Evolutionary conservation across 2,888 invertebrate genomes (phyloP), one percentile per base, ranked within the genome.

Genomic region (Xestia xanthographa): DNA sequence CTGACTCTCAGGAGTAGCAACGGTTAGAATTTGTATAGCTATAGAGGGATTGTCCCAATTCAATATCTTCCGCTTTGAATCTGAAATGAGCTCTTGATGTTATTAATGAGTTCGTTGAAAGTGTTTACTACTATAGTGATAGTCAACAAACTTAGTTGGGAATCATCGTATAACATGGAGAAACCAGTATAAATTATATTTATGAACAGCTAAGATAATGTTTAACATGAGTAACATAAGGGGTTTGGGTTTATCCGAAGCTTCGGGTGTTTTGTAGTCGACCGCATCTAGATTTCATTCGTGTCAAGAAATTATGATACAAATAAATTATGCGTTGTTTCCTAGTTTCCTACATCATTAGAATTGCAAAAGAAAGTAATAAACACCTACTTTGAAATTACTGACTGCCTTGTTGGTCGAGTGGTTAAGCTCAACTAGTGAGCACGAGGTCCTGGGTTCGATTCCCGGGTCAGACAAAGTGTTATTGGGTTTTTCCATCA

Each of bases 111-210:
- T 34, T 41, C 29, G n/a, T 45, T 53, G 20, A 34, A 65, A 72
- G 34, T 58, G 8, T 70, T 63, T 53, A 56, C 53, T 34, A 26
- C 12, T 14, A 50, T 41, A 72, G 41, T 43, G 71, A 56, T 70
- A 63, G 53, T 66, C 34, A 73, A 66, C 65, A 80, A 72, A 60
- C 38, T 66, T n/a, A 41, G n/a, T 14, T 63, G 8, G 8, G 14
- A 41, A 41, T 41, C 0, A 8, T 41, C 41, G 3, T 0, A 12
- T 12, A 14, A 34, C 38, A 58, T 8, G 73, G 65, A 78, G 48
- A 78, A 78, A 50, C 66, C 74, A 14, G 65, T 26, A 79, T 58
- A 41, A 5, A 58, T 50, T 58, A 70, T 69, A 11, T 60, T 1
- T 29, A 43, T 62, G 22, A 41, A 53, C 5, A 38, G 50, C 17